Base-by-base conservation (phyloP, 2,888 invertebrate species). In the Pyrrhia umbra region DNA sequence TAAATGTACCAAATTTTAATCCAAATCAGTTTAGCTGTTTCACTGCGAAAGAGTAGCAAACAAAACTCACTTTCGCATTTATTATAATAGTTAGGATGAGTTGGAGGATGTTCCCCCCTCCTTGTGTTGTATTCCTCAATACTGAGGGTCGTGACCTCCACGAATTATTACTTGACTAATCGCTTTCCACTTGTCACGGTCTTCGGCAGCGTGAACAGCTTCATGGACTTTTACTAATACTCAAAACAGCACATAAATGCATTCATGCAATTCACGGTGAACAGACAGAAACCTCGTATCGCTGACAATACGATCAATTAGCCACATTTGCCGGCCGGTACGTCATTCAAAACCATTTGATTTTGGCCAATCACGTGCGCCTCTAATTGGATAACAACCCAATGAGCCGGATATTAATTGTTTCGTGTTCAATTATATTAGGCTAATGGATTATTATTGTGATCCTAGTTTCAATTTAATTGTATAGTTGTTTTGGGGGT, bases 251-350 rank as follows among this genome's bases (percentile, higher is more conserved):
- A 6, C 23, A 23, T 23, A 23, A 23, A 23, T 23, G 23, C 23
- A 23, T 23, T 23, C 23, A 23, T 23, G 23, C 47, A 42, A 49
- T 2, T 20, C 57, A 37, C 47, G 9, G 39, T 71, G 59, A 67
- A 65, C 64, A 51, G 67, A 68, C 34, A 21, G 21, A 47, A 68
- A 66, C 63, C 45, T 40, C 16, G 4, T 50, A 21, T 43, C 47
- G 64, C 68, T 42, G 60, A 75, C 60, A 62, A 66, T 68, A 64
- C 52, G 57, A 77, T 75, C 61, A 72, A 69, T 78, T 72, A 61
- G 43, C 58, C 60, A 57, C 61, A 65, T 68, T 65, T 55, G 49
- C 43, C 34, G 23, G 51, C 16, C 47, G 23, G 9, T 25, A 30
- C 37, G 59, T 30, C 46, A 45, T 64, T 60, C 57, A 45, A 51